Base-by-base conservation (phyloP, 2,113 vertebrate genomes). In the Rattus rattus region DNA sequence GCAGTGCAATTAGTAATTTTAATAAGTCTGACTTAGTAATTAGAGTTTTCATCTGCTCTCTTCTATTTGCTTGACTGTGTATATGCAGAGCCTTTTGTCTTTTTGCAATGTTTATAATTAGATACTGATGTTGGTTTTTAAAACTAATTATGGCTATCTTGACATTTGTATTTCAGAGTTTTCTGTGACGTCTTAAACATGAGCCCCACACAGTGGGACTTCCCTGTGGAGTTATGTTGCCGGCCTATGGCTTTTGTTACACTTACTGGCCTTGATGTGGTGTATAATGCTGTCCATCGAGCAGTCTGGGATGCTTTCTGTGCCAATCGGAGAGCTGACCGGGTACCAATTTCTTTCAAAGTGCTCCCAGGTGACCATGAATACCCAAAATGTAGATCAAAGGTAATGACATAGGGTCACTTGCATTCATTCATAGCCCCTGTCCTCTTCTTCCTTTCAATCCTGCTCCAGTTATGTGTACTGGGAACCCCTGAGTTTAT, bases 291-390 rank as follows among this genome's bases (percentile, higher is more conserved):
- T 3, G 98, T 99, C 80, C 99, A 99, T 95, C 98, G 99, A 33
- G 99, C 99, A 72, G 99, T 99, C 75, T 99, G 99, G 99, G 99
- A 99, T 17, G 99, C 99, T 49, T 99, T 99, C 98, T 99, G 99
- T 96, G 99, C 99, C 92, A 99, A 99, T 98, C 99, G 99, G 13
- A 98, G 99, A 0, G 99, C 99, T 52, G 99, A 99, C 98, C 98
- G 99, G 91, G 99, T 99, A 61, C 99, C 99, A 7, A 99, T 99
- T 98, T 99, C 99, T 49, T 99, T 99, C 97, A 99, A 99, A 98
- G 99, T 99, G 63, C 99, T 99, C 9, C 99, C 99, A 30, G 99
- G 99, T 85, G 99, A 99, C 97, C 99, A 99, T 6, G 99, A 99
- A 94, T 99, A 99, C 98, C 99, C 99, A 49, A 99, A 99, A 97